A percentile compares a stretch with the other conserved stretches of the same genome.
phyloP scores from a whole-genome alignment of 2,888 invertebrate species.

The Aquatica leii region DNA sequence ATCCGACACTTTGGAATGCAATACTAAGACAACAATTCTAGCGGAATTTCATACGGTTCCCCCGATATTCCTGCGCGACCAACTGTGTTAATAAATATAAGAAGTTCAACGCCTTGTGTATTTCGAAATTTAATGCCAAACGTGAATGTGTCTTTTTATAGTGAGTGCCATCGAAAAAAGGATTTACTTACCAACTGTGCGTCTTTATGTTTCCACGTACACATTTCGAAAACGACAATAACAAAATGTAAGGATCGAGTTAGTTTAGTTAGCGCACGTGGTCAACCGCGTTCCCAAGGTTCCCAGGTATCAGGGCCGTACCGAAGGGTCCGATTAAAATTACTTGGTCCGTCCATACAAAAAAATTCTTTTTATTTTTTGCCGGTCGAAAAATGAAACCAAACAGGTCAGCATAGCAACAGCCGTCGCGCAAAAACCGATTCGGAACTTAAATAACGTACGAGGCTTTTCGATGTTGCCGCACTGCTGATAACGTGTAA shows the following conservation, averaged over 20 bases:
- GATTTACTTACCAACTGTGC: neutral
- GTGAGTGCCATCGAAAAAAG: neutral
- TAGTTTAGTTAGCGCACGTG: neutral
- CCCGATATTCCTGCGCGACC: neutral
- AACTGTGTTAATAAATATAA: slow-evolving; percentile 5
- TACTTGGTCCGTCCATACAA: slow-evolving; percentile 14
- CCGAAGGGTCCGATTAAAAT: slow-evolving; percentile 18
- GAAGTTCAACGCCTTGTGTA: slow-evolving; percentile 3
- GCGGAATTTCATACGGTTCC: slow-evolving; percentile 6
- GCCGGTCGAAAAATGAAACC: slow-evolving; percentile 10
- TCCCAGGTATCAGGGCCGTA: slow-evolving; percentile 10
- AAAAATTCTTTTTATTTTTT: slow-evolving; percentile 7
- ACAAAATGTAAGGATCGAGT: neutral
- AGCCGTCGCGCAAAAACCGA: slow-evolving; percentile 26
- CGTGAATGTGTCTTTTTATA: neutral
- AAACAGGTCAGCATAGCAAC: slow-evolving; percentile 33
- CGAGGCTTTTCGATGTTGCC: slow-evolving; percentile 29
- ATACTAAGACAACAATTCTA: neutral
- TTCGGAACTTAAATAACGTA: slow-evolving; percentile 16
- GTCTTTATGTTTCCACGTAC: neutral
- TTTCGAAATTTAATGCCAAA: neutral
- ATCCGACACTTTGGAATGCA: slow-evolving; percentile 19
- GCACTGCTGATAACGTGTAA: slow-evolving; percentile 38
- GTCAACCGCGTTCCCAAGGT: slow-evolving; percentile 15
- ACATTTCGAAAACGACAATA: neutral